Conservation (phyloP, 1,140 invertebrate genomes). For the Coenobita brevimanus region DNA sequence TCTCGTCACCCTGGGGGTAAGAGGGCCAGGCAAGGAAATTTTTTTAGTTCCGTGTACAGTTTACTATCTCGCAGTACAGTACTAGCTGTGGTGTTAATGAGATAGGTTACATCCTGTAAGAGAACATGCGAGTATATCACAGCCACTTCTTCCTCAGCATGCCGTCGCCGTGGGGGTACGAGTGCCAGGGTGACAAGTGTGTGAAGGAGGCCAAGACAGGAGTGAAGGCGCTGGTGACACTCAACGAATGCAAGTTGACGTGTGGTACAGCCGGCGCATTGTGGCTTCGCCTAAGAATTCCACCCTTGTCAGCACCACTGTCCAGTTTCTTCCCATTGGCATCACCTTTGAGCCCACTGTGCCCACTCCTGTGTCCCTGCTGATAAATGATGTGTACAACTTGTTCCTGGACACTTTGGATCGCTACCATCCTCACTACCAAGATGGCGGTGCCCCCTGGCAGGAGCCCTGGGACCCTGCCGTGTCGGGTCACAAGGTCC, state of each 20-base stretch:
- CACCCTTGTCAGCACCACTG: not conserved
- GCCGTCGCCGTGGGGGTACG: constrained; percentile 9
- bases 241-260: constrained; percentile 22
- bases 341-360: not conserved
- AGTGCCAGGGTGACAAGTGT: not conserved
- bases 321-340: not conserved
- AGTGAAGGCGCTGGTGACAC: not conserved
- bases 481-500: not conserved
- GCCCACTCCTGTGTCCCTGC: not conserved
- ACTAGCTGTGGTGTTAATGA: too few relatives aligned
- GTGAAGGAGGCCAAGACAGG: not conserved
- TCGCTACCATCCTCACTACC: not conserved
- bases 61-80: too few relatives aligned
- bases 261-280: not conserved
- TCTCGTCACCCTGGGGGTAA: too few relatives aligned
- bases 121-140: too few relatives aligned
- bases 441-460: not conserved
- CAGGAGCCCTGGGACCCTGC: not conserved
- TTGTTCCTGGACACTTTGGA: constrained; percentile 14
- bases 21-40: too few relatives aligned
- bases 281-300: not conserved
- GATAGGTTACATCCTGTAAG: too few relatives aligned
- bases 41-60: too few relatives aligned
- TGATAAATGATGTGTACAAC: constrained; percentile 4
- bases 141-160: not conserved